A percentile compares a stretch with the other conserved stretches of the same genome.
Conservation (phyloP, 2,888 invertebrate genomes). For the Drosophila pegasa region DNA sequence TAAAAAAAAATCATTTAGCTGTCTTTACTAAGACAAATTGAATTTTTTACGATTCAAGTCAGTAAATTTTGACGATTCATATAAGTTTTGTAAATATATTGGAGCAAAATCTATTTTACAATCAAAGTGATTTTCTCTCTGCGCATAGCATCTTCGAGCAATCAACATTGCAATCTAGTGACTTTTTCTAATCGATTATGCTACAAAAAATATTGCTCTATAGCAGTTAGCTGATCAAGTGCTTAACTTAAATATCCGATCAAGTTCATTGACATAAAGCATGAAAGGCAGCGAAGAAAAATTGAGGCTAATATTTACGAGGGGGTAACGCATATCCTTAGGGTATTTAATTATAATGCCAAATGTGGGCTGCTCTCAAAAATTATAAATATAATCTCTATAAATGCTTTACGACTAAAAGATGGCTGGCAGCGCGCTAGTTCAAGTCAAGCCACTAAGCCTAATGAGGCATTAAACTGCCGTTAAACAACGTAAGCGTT, state of each 20-base stretch:
- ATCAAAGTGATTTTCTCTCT: too few relatives aligned
- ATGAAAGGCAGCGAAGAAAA: background rate
- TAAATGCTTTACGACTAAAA: constrained; percentile 7
- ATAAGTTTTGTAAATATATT: background rate
- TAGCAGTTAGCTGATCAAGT: too few relatives aligned
- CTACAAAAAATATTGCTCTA: too few relatives aligned
- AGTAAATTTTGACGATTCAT: background rate
- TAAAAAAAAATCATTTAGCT: background rate
- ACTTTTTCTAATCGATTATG: too few relatives aligned
- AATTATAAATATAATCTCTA: constrained; percentile 25
- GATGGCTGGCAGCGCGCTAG: constrained; percentile 5
- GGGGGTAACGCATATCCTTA: background rate
- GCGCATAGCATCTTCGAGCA: too few relatives aligned
- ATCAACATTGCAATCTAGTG: too few relatives aligned
- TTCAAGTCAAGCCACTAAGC: constrained; percentile 38
- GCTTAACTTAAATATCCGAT: too few relatives aligned
- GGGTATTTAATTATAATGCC: background rate
- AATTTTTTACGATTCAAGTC: background rate
- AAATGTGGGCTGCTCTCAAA: constrained; percentile 9
- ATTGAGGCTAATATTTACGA: background rate
- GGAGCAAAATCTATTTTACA: background rate
- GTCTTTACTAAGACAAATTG: constrained; percentile 1
- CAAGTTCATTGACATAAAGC: too few relatives aligned
- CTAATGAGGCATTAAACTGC: constrained; percentile 65
- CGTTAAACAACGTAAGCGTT: constrained; percentile 60